Conservation (phyloP, 2,797 vertebrate species). For the Sebastes nivosus region DNA sequence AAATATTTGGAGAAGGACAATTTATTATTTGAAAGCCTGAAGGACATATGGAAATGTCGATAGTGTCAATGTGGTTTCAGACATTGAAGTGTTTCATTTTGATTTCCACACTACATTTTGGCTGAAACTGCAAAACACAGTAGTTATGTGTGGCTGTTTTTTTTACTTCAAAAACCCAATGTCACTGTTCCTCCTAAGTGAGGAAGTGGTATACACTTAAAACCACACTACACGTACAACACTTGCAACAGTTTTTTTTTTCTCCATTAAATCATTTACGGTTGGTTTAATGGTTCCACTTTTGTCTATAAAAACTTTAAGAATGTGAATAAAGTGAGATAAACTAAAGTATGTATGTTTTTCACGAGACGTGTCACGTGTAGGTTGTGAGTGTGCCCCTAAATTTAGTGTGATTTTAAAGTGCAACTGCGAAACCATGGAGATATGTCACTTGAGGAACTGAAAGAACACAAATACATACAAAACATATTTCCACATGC, state of each 20-base stretch:
- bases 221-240: not conserved
- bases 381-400: not conserved
- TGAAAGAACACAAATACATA: slow-evolving; percentile 21
- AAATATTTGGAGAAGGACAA: not conserved
- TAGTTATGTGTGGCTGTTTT: not conserved
- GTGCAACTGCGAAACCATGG: slow-evolving; percentile 16
- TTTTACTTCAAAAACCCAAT: not conserved
- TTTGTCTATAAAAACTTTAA: not conserved
- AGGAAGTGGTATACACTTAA: too few species aligned
- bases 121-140: not conserved
- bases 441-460: slow-evolving; percentile 29
- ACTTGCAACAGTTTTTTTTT: too few species aligned
- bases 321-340: not conserved
- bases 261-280: not conserved
- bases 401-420: not conserved
- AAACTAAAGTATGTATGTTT: not conserved
- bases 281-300: not conserved
- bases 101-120: not conserved
- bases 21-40: not conserved
- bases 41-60: not conserved
- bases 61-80: not conserved
- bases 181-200: not conserved
- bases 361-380: not conserved
- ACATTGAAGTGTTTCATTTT: not conserved
- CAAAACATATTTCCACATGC: not conserved